Evolutionary conservation across 2,113 vertebrate genomes (phyloP).

Genomic region (Antechinus flavipes): DNA sequence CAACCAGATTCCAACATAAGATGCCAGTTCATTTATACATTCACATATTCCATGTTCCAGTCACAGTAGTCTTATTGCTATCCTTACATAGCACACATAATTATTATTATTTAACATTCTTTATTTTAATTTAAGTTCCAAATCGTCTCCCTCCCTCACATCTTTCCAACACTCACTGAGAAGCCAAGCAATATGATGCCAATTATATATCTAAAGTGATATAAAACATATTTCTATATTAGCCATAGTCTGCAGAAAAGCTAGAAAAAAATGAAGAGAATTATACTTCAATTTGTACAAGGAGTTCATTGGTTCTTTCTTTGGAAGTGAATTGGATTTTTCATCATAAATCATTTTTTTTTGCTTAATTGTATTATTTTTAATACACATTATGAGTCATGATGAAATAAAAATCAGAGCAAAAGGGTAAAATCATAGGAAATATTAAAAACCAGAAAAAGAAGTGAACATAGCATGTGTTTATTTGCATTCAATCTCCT

Average conservation of each 20-base stretch:
- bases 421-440: too few relatives aligned
- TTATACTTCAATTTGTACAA: neutral
- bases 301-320: too few relatives aligned
- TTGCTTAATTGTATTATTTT: too few relatives aligned
- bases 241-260: neutral
- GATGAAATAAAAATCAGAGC: too few relatives aligned
- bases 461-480: too few relatives aligned
- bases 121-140: neutral
- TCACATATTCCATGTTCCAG: neutral
- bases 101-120: neutral
- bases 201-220: neutral
- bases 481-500: too few relatives aligned
- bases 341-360: neutral
- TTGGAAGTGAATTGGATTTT: neutral
- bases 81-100: neutral
- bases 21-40: neutral
- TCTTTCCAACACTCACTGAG: neutral
- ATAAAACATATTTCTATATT: neutral
- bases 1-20: neutral
- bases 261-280: neutral
- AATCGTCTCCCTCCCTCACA: neutral
- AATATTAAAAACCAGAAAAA: too few relatives aligned
- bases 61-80: neutral
- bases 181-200: neutral
- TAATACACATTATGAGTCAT: too few relatives aligned